Conservation (phyloP, 1,140 invertebrate genomes). For the Trichogramma pretiosum region DNA sequence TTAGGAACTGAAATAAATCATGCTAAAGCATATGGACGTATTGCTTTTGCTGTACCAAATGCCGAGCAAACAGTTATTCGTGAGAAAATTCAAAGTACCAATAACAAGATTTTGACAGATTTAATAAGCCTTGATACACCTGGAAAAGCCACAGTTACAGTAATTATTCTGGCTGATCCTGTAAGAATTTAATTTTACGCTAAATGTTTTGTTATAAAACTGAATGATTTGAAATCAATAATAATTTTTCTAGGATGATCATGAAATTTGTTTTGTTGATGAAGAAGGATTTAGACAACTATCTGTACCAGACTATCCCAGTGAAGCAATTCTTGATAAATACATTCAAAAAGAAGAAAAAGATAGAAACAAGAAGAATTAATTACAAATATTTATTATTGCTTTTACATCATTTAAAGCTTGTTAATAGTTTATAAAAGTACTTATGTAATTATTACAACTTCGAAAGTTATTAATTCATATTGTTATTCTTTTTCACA, state of each 20-base stretch:
- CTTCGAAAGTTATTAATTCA: background rate
- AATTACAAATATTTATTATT: too few relatives aligned
- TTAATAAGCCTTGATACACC: slow-evolving; percentile 87
- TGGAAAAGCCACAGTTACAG: slow-evolving; percentile 90
- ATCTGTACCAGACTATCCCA: slow-evolving; percentile 78
- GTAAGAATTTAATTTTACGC: slow-evolving; percentile 38
- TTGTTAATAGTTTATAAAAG: background rate
- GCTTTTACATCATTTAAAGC: too few relatives aligned
- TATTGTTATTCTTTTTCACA: background rate
- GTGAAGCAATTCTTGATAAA: slow-evolving; percentile 68
- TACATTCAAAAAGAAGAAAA: slow-evolving; percentile 62
- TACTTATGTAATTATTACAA: slow-evolving; percentile 1
- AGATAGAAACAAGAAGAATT: background rate
- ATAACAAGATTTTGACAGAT: slow-evolving; percentile 75
- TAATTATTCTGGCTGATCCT: slow-evolving; percentile 93
- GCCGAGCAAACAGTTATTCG: slow-evolving; percentile 66
- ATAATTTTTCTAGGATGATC: slow-evolving; percentile 61
- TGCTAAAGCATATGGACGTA: slow-evolving; percentile 88
- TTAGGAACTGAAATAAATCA: slow-evolving; percentile 62
- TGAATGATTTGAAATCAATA: background rate
- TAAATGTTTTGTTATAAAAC: slow-evolving; percentile 6
- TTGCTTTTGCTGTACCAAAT: slow-evolving; percentile 84
- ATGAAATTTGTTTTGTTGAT: slow-evolving; percentile 98
- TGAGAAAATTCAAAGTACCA: slow-evolving; percentile 60
- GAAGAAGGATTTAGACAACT: slow-evolving; percentile 87